Evolutionary conservation across 2,888 invertebrate species (phyloP).

Genomic region (Noctua janthe): DNA sequence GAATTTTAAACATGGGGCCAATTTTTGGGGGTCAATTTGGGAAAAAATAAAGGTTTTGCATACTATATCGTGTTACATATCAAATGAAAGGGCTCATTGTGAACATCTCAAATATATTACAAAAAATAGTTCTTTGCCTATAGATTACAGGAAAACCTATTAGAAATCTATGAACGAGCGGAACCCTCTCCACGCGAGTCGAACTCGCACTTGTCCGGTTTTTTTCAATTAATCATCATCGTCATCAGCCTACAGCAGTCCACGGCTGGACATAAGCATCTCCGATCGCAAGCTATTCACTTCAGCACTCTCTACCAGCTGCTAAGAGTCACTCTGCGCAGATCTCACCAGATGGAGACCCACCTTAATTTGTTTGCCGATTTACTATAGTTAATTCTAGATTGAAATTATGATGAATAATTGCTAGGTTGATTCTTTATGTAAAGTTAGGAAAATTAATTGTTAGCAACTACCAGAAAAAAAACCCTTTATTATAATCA

Average conservation of each 20-base stretch:
- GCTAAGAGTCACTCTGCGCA: not conserved
- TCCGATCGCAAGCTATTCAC: not conserved
- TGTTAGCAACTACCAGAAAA: not conserved
- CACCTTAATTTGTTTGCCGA: not conserved
- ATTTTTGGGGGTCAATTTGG: no score
- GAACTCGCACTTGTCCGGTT: not conserved
- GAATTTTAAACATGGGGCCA: no score
- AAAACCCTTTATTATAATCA: not conserved
- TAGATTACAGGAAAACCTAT: no score
- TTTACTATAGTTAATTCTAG: not conserved
- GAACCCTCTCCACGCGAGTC: no score
- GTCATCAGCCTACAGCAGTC: not conserved
- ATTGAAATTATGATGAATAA: not conserved
- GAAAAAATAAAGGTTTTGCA: no score
- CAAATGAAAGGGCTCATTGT: no score
- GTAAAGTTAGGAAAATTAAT: not conserved
- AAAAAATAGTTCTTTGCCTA: no score
- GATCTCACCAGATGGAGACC: not conserved
- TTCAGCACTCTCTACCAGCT: not conserved
- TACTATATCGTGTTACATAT: no score
- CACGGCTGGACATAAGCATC: not conserved
- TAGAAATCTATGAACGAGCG: no score
- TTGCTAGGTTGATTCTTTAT: not conserved
- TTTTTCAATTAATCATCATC: not conserved
- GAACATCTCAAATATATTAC: no score